Conservation (phyloP, 2,113 vertebrate genomes). For the Caranx ignobilis region DNA sequence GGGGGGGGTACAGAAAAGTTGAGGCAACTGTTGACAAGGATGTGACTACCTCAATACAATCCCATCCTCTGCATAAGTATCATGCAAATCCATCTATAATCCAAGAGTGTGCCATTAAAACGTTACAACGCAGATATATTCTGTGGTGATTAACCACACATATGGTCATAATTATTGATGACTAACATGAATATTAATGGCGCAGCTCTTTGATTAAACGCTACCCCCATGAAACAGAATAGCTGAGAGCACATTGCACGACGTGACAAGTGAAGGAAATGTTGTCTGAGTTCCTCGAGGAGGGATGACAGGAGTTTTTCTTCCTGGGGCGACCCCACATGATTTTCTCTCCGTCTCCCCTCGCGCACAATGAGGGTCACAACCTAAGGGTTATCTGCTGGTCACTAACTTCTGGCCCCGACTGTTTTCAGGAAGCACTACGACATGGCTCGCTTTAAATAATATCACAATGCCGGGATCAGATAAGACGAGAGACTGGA, state of each 20-base stretch:
- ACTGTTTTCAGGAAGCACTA: slow-evolving; percentile 74
- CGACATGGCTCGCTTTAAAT: slow-evolving; percentile 79
- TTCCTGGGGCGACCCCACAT: slow-evolving; percentile 27
- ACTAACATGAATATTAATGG: neutral
- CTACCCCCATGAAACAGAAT: neutral
- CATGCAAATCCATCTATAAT: neutral
- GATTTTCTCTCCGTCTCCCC: slow-evolving; percentile 52
- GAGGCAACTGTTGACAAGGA: slow-evolving; percentile 28
- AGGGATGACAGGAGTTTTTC: slow-evolving; percentile 48
- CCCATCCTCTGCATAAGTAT: neutral
- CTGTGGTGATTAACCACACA: neutral
- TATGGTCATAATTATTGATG: neutral
- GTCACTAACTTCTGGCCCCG: slow-evolving; percentile 66
- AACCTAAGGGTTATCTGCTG: slow-evolving; percentile 76
- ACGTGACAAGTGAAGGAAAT: neutral
- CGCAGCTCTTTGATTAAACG: neutral
- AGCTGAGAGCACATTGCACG: neutral
- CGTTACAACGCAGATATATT: neutral
- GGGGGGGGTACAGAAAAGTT: neutral
- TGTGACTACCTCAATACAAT: neutral
- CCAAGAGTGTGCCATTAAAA: neutral
- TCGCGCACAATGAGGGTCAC: slow-evolving; percentile 58
- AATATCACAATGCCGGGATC: slow-evolving; percentile 80
- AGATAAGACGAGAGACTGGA: slow-evolving; percentile 74
- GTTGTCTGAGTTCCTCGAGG: slow-evolving; percentile 35